phyloP scores from a whole-genome alignment of 2,113 vertebrate genomes.

The Caranx ignobilis region DNA sequence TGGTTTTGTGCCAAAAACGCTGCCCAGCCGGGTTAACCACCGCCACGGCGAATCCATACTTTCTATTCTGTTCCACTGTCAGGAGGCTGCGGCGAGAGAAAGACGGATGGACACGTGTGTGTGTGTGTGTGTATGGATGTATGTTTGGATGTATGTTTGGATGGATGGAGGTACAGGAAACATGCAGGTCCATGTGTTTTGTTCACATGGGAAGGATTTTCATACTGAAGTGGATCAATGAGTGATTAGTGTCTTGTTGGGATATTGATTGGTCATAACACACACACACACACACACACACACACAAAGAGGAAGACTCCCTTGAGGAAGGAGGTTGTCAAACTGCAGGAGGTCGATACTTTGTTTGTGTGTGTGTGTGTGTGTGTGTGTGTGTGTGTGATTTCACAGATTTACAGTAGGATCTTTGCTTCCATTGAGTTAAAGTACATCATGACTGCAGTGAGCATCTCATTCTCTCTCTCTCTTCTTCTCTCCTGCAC shows the following conservation, averaged over 20 bases:
- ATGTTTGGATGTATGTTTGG: neutral
- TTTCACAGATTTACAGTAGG: slow-evolving; percentile 34
- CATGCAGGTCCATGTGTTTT: neutral
- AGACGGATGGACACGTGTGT: neutral
- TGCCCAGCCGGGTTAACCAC: slow-evolving; percentile 8
- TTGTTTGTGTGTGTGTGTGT: slow-evolving; percentile 19
- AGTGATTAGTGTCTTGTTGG: slow-evolving; percentile 53
- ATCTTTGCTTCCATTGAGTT: slow-evolving; percentile 43
- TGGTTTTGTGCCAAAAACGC: slow-evolving; percentile 13
- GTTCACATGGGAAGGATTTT: slow-evolving; percentile 18
- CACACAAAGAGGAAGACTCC: slow-evolving; percentile 2
- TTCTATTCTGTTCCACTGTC: neutral
- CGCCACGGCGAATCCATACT: slow-evolving; percentile 22
- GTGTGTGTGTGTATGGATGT: neutral
- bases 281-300: slow-evolving; percentile 16
- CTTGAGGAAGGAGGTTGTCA: slow-evolving; percentile 9
- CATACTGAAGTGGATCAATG: slow-evolving; percentile 28
- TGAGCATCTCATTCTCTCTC: neutral
- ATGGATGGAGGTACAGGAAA: neutral
- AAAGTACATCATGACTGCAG: slow-evolving; percentile 46
- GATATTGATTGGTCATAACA: slow-evolving; percentile 47
- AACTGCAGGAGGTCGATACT: slow-evolving; percentile 12
- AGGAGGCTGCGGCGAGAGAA: neutral
- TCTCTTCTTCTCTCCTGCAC: neutral
- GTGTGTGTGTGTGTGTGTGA: slow-evolving; percentile 18